Base-by-base conservation (phyloP, 2,888 invertebrate species). In the Polydrusus cervinus region DNA sequence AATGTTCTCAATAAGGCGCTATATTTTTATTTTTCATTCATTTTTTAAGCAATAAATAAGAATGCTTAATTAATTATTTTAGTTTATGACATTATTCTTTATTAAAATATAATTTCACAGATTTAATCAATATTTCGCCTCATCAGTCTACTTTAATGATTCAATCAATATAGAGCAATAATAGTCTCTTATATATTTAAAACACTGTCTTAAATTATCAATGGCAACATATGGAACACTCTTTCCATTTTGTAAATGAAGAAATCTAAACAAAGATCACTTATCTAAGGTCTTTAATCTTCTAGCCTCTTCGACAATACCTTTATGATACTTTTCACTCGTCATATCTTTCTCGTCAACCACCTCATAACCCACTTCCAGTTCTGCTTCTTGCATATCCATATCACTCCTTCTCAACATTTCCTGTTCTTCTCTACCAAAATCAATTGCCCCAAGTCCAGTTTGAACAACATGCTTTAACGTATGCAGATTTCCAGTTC, bases 291-390 rank as follows among this genome's bases (percentile, higher is more conserved):
- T 40, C 49, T 80, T 80, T 67, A 83, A 77, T 77, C 82, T 84
- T 68, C 84, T 81, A 76, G 84, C 90, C 77, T 87, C 89, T 73
- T 91, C 91, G 1, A 91, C 91, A 69, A 91, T 89, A 10, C 91
- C 91, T 84, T 90, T 91, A 82, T 89, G 88, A 82, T 91, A 91
- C 80, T 89, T 87, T 83, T 91, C 91, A 74, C 88, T 83, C 0
- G 90, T 89, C 10, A 88, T 88, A 6, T 89, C 87, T 76, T 89
- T 87, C 13, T 89, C 89, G 76, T 90, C 89, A 70, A 89, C 89
- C 1, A 91, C 90, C 76, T 91, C 89, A 79, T 90, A 91, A 80
- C 90, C 89, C 47, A 89, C 89, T 34, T 90, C 89, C 51, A 91
- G 74, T 82, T 91, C 89, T 7, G 90, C 85, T 86, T 91, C 91